Evolutionary conservation across 1,140 invertebrate genomes (phyloP), one percentile per base, ranked within the genome.

Genomic region (Palaemon carinicauda): DNA sequence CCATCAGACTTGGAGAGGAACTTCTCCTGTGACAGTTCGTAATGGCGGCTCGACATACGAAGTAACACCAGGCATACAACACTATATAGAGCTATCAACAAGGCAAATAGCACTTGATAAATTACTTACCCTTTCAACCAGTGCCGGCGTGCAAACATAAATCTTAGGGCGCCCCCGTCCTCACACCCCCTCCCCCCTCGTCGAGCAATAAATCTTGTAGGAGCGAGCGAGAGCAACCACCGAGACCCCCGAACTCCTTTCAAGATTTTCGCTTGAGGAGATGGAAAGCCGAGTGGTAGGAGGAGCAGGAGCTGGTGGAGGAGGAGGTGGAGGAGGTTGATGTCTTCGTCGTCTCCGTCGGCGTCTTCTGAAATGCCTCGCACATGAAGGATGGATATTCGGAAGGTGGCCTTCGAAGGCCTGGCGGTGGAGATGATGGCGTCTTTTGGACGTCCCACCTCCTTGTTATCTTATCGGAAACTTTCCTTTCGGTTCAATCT

Each of bases 101-200:
- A 86, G 83, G 83, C 83, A 86, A 86, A 86, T 86, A 86, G 83
- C 83, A 86, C 83, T 86, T 86, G 83, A 86, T 86, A 86, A 86
- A 86, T 86, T 86, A 86, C 83, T 86, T 65, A 86, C 83, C 83
- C 83, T 80, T 86, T 86, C 83, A 86, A 86, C 83, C 83, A 86
- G 83, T 86, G 83, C 83, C 77, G 83, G 83, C 83, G 75, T 86
- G 77, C 83, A 79, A 79, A 86, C 83, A 86, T 86, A 86, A 86
- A 86, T 86, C 83, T 86, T 86, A 80, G 60, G 33, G 9, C 33
- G 33, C 33, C 33, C 33, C 33, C 33, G 33, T 27, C 54, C 50
- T 71, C 52, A 41, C 31, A 29, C 82, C 75, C 77, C 83, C 75
- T 73, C 83, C 56, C 60, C 75, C 14, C 83, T 51, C 50, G 60